These are phyloP conservation scores for Ennomos fuscantarius DNA, from an alignment of 2,888 invertebrate species.

Conservation along the genomic window DNA sequence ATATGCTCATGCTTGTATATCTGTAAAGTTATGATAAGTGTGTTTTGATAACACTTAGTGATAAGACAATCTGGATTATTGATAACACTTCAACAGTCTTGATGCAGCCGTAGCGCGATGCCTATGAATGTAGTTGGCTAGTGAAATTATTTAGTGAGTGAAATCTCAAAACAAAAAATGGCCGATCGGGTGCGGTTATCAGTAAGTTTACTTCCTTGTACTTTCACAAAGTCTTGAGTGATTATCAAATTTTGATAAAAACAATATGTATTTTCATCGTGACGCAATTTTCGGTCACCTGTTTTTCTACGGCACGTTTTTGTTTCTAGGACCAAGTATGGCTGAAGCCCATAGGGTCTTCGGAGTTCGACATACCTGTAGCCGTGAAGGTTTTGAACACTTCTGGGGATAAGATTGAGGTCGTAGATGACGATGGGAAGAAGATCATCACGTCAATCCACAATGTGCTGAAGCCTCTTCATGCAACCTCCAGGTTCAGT, in stretches of 20 bases:
- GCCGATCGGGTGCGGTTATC: conserved; percentile 65
- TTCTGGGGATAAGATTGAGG: conserved; percentile 90
- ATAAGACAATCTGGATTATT: conserved; percentile 64
- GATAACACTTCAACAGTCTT: conserved; percentile 68
- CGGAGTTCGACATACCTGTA: conserved; percentile 93
- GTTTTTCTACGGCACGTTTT: background rate
- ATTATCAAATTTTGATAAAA: background rate
- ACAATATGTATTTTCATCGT: background rate
- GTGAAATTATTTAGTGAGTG: conserved; percentile 51
- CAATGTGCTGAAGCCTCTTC: conserved; percentile 90
- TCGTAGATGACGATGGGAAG: conserved; percentile 93
- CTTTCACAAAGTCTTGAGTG: background rate
- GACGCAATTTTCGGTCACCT: conserved; percentile 1
- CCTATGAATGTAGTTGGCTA: conserved; percentile 50
- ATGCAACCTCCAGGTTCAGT: conserved; percentile 90
- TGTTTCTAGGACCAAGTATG: conserved; percentile 91
- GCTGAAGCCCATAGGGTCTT: conserved; percentile 89
- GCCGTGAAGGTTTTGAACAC: conserved; percentile 93
- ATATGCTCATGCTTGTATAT: conserved; percentile 49
- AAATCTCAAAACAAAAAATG: conserved; percentile 69
- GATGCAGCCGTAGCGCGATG: conserved; percentile 47
- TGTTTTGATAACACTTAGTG: conserved; percentile 59
- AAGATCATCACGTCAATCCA: conserved; percentile 86
- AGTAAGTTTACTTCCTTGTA: conserved; percentile 56
- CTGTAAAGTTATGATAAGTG: conserved; percentile 63